Conservation (phyloP, 2,113 vertebrate species). For the Fulmarus glacialis region DNA sequence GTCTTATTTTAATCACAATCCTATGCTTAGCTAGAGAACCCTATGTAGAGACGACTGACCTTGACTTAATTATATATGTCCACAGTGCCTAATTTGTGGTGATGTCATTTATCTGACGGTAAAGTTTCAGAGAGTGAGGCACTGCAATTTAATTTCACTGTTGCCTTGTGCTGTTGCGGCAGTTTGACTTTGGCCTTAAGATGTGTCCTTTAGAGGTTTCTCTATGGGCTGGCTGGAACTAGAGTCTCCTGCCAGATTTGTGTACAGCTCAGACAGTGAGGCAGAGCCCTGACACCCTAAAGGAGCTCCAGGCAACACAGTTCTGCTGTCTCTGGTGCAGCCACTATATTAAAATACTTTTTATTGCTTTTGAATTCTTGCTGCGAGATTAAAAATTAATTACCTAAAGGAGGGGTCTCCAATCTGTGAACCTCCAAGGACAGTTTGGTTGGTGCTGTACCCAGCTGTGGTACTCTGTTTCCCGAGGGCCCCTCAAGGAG, state of each 20-base stretch:
- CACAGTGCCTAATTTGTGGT: background rate
- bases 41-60: background rate
- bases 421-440: background rate
- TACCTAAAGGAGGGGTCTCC: background rate
- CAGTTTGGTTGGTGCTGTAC: background rate
- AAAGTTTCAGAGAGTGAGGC: background rate
- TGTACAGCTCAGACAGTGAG: background rate
- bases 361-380: background rate
- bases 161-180: background rate
- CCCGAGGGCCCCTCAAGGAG: background rate
- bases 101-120: slow-evolving; percentile 5
- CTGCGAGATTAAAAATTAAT: background rate
- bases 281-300: background rate
- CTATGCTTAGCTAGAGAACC: background rate
- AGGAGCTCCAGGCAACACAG: background rate
- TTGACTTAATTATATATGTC: background rate
- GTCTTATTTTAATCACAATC: background rate
- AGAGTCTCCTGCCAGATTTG: background rate
- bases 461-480: background rate
- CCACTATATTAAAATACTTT: background rate
- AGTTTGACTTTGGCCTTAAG: background rate
- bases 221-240: background rate
- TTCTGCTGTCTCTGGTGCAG: background rate
- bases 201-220: background rate
- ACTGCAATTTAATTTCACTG: slow-evolving; percentile 4